Percentiles rank a stretch among this genome's conserved stretches.
These are phyloP conservation scores for Aphidius colemani DNA, from an alignment of 2,888 invertebrate species.

Conservation along the genomic window DNA sequence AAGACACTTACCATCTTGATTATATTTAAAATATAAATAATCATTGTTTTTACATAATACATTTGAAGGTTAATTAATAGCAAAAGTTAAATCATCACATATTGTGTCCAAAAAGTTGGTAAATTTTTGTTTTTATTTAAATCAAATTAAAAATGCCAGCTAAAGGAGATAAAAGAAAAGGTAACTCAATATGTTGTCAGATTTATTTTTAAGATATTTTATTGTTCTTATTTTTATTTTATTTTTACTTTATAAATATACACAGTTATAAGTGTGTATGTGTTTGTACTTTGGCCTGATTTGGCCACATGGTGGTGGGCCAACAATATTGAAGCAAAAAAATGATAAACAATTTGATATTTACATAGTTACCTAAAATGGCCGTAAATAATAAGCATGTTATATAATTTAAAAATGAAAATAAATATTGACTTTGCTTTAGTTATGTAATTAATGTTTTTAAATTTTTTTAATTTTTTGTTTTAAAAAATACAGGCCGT, in stretches of 20 bases:
- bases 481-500: conserved; percentile 40
- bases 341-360: conserved; percentile 35
- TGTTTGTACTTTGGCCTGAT: not conserved
- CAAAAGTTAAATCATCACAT: conserved; percentile 35
- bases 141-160: conserved; percentile 66
- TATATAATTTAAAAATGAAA: not conserved
- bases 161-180: conserved; percentile 73
- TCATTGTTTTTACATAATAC: not conserved
- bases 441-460: not conserved
- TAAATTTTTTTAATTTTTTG: conserved; percentile 8
- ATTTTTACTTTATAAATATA: not conserved
- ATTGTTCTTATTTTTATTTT: not conserved
- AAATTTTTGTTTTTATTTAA: conserved; percentile 31
- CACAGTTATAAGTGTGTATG: no score
- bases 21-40: conserved; percentile 66
- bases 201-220: not conserved
- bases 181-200: conserved; percentile 59
- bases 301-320: conserved; percentile 39
- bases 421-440: conserved; percentile 9
- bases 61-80: not conserved
- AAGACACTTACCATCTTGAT: conserved; percentile 83
- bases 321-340: conserved; percentile 6
- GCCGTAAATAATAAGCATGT: no score
- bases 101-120: conserved; percentile 62
- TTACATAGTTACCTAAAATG: conserved; percentile 18